Evolutionary conservation across 2,888 invertebrate species (phyloP), one percentile per base, ranked within the genome.

Genomic region (Drosophila sordidula): DNA sequence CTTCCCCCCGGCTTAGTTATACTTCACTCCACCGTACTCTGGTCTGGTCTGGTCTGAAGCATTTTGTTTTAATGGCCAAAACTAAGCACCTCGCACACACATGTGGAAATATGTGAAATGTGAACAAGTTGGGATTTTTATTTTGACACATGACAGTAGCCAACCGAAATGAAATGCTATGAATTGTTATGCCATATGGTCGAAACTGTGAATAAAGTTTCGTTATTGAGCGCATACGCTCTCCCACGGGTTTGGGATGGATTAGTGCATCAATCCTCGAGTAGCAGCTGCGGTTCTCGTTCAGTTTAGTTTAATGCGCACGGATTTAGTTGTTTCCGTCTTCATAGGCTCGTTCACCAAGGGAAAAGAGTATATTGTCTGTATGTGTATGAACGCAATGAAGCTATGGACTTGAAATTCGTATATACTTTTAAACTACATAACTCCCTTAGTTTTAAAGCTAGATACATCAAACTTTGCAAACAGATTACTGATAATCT

Each of bases 81-180:
- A 67, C 74, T 67, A 73, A 78, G 78, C 61, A 78, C 54, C 58
- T 58, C 49, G 22, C 49, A 73, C 75, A 78, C 54, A 73, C 29
- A 54, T 41, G 51, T 32, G 25, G n/a, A 50, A 44, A 47, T 63
- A 50, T 80, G 57, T 68, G 57, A 49, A 36, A 55, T 64, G 64
- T 70, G 55, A 64, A 66, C 70, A 64, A 70, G 64, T 73, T 80
- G 32, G 46, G 46, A 61, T 47, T 67, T 83, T 59, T 42, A 69
- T 68, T 73, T 73, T 83, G 80, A 77, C 84, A 80, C 78, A 72
- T 76, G 64, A 58, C 59, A 47, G 52, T 44, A 42, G 59, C 36
- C 22, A 50, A 50, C 54, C 41, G 6, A 58, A 63, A 63, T 58
- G 41, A 68, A 75, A 67, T 55, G 45, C 54, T 14, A 49, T 57